phyloP scores from a whole-genome alignment of 1,140 invertebrate genomes.

The Pseudomyrmex flavicornis region DNA sequence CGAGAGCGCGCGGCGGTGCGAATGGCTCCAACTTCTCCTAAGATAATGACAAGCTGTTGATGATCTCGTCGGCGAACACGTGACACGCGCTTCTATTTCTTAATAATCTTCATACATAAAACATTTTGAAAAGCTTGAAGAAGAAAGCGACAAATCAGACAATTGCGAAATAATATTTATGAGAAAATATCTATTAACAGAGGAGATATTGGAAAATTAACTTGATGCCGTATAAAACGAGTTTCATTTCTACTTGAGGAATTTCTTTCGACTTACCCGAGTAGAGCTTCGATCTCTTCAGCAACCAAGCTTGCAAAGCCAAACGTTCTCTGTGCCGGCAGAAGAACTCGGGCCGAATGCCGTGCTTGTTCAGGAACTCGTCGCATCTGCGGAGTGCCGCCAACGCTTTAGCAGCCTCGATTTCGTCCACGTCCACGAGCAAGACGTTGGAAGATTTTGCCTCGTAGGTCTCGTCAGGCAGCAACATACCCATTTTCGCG shows the following conservation, averaged over 20 bases:
- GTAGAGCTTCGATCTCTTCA: slow-evolving; percentile 75
- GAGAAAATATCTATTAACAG: no score
- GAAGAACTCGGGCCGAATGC: slow-evolving; percentile 88
- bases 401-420: slow-evolving; percentile 84
- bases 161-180: no score
- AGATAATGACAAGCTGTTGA: slow-evolving; percentile 34
- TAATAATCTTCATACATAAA: slow-evolving; percentile 28
- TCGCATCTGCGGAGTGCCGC: slow-evolving; percentile 87
- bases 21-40: slow-evolving; percentile 37
- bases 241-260: slow-evolving; percentile 17
- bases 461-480: slow-evolving; percentile 89
- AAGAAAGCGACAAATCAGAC: neutral
- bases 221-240: neutral
- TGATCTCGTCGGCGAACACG: slow-evolving; percentile 24
- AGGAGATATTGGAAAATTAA: neutral
- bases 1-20: slow-evolving; percentile 17
- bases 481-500: slow-evolving; percentile 85
- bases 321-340: slow-evolving; percentile 86
- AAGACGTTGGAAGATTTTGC: slow-evolving; percentile 79
- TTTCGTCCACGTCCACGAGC: slow-evolving; percentile 77
- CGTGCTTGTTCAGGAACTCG: slow-evolving; percentile 87
- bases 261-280: slow-evolving; percentile 75
- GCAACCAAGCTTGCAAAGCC: slow-evolving; percentile 85
- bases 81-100: neutral
- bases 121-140: neutral